A percentile compares a stretch with the other conserved stretches of the same genome.
Evolutionary conservation across 1,140 invertebrate genomes (phyloP).

Genomic region (Brachionus angularis): DNA sequence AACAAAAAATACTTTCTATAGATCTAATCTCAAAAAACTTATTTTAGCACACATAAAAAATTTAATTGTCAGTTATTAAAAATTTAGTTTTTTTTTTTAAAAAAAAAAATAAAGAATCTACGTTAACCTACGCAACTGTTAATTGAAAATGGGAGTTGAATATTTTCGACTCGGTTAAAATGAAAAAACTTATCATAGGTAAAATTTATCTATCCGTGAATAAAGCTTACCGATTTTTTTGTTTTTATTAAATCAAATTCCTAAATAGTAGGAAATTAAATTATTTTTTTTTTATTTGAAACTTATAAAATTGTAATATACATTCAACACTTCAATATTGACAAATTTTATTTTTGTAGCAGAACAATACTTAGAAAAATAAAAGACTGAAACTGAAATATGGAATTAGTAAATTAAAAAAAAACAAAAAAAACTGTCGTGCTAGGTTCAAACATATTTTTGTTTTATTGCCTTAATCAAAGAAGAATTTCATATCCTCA

Average conservation of each 20-base stretch:
- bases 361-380: too few species aligned
- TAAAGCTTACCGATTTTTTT: not conserved
- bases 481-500: conserved; percentile 6
- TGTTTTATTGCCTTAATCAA: not conserved
- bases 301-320: conserved; percentile 16
- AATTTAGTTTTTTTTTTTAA: too few species aligned
- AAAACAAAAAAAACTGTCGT: too few species aligned
- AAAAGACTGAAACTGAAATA: too few species aligned
- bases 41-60: conserved; percentile 37
- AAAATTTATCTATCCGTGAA: conserved; percentile 16
- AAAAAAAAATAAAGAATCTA: too few species aligned
- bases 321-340: conserved; percentile 38
- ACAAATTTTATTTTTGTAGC: too few species aligned
- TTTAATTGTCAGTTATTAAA: not conserved
- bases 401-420: too few species aligned
- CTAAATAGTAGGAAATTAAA: conserved; percentile 5
- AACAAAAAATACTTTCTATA: not conserved
- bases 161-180: too few species aligned
- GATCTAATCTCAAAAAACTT: too few species aligned
- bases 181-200: not conserved
- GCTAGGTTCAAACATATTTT: conserved; percentile 6
- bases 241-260: too few species aligned
- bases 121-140: not conserved
- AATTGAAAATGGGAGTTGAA: not conserved
- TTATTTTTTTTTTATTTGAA: too few species aligned